Conservation (phyloP, 2,888 invertebrate species). For the Frankliniella intonsa region DNA sequence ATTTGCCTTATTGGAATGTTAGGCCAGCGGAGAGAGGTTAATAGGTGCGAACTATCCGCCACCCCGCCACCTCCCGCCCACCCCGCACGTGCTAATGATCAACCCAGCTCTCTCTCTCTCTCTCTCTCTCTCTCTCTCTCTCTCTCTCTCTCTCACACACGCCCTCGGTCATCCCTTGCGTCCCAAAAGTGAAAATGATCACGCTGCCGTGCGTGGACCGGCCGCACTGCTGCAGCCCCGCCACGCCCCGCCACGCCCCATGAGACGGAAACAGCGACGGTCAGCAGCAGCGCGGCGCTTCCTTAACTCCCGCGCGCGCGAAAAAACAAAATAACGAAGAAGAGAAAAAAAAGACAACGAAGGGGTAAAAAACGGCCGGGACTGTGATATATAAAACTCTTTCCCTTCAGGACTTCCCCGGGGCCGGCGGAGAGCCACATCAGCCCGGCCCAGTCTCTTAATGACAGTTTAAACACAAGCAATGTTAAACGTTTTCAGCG, state of each 20-base stretch:
- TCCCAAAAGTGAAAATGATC: too few relatives aligned
- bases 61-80: background rate
- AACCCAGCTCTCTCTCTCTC: background rate
- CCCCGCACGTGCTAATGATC: background rate
- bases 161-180: background rate
- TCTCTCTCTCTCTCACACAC: background rate
- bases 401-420: background rate
- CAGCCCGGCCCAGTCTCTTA: background rate
- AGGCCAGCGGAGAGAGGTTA: background rate
- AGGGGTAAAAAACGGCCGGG: background rate
- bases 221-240: background rate
- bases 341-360: background rate
- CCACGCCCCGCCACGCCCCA: too few relatives aligned
- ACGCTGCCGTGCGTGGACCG: background rate
- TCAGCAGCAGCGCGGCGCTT: too few relatives aligned
- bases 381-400: background rate
- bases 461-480: slow-evolving; percentile 17
- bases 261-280: too few relatives aligned
- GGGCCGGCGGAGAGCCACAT: background rate
- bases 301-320: too few relatives aligned
- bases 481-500: slow-evolving; percentile 6
- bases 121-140: background rate
- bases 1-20: slow-evolving; percentile 21
- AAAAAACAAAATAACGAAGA: background rate
- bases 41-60: background rate